Conservation (phyloP, 2,888 invertebrate genomes). For the Plemyria rubiginata region DNA sequence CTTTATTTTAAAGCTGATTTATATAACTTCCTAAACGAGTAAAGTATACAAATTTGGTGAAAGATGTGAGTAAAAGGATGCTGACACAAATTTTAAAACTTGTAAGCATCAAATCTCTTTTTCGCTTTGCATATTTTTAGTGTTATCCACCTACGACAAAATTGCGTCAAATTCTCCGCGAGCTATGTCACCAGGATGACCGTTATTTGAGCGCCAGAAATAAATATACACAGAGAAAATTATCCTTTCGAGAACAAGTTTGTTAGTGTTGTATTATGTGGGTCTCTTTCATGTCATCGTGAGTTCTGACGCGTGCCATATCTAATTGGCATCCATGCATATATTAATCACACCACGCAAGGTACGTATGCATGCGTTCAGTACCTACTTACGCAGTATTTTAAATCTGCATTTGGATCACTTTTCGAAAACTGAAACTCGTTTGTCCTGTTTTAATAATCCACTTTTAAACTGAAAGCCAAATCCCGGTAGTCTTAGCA, state of each 20-base stretch:
- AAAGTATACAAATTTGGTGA: slow-evolving; percentile 30
- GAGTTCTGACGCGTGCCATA: slow-evolving; percentile 63
- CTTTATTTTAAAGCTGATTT: slow-evolving; percentile 38
- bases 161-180: slow-evolving; percentile 61
- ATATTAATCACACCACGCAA: slow-evolving; percentile 61
- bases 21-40: slow-evolving; percentile 28
- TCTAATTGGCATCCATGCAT: slow-evolving; percentile 78
- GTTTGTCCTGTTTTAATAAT: slow-evolving; percentile 64
- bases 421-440: slow-evolving; percentile 68
- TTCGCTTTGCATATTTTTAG: slow-evolving; percentile 44
- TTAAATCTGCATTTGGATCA: slow-evolving; percentile 59
- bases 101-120: slow-evolving; percentile 35
- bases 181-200: slow-evolving; percentile 63
- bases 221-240: slow-evolving; percentile 54
- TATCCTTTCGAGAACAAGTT: slow-evolving; percentile 63
- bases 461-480: slow-evolving; percentile 66
- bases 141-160: slow-evolving; percentile 61
- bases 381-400: slow-evolving; percentile 44
- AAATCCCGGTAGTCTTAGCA: slow-evolving; percentile 57
- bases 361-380: slow-evolving; percentile 46
- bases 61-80: slow-evolving; percentile 26
- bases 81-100: slow-evolving; percentile 24
- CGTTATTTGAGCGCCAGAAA: slow-evolving; percentile 56
- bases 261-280: slow-evolving; percentile 55
- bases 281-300: slow-evolving; percentile 42